Percentiles rank a stretch among this genome's conserved stretches.
phyloP scores from a whole-genome alignment of 2,888 invertebrate genomes.

The Zele albiditarsus region DNA sequence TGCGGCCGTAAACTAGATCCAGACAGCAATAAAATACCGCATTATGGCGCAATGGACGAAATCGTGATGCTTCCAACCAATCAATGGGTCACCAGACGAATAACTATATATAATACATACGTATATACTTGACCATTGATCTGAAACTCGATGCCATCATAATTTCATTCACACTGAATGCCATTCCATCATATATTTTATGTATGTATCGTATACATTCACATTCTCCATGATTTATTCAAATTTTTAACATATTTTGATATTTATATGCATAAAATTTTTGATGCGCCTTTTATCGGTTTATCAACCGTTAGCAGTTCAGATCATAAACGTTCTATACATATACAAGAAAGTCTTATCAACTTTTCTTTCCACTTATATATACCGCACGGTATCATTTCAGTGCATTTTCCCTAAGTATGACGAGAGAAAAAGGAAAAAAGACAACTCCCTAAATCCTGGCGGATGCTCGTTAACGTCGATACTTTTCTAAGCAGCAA shows the following conservation, averaged over 20 bases:
- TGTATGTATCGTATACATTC: slow-evolving; percentile 9
- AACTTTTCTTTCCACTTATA: slow-evolving; percentile 17
- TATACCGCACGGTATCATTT: slow-evolving; percentile 23
- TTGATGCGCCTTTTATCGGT: not conserved
- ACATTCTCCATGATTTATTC: slow-evolving; percentile 12
- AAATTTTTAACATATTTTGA: slow-evolving; percentile 1
- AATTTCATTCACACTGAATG: not conserved
- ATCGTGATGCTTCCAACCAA: slow-evolving; percentile 58
- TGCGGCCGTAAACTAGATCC: slow-evolving; percentile 67
- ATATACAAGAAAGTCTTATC: slow-evolving; percentile 32
- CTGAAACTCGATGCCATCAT: not conserved
- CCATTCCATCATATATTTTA: slow-evolving; percentile 11
- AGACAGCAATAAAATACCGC: slow-evolving; percentile 65
- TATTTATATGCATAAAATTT: not conserved
- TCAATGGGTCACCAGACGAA: slow-evolving; percentile 66
- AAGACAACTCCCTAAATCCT: slow-evolving; percentile 38
- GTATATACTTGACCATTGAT: slow-evolving; percentile 45
- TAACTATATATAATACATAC: slow-evolving; percentile 64
- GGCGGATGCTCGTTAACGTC: slow-evolving; percentile 44
- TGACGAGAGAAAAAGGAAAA: not conserved
- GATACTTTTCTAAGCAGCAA: slow-evolving; percentile 28
- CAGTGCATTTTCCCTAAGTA: slow-evolving; percentile 18
- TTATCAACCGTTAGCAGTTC: not conserved
- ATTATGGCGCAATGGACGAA: slow-evolving; percentile 64
- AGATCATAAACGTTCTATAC: slow-evolving; percentile 12